Conservation (phyloP, 2,888 invertebrate genomes). For the Drosophila anomalata region DNA sequence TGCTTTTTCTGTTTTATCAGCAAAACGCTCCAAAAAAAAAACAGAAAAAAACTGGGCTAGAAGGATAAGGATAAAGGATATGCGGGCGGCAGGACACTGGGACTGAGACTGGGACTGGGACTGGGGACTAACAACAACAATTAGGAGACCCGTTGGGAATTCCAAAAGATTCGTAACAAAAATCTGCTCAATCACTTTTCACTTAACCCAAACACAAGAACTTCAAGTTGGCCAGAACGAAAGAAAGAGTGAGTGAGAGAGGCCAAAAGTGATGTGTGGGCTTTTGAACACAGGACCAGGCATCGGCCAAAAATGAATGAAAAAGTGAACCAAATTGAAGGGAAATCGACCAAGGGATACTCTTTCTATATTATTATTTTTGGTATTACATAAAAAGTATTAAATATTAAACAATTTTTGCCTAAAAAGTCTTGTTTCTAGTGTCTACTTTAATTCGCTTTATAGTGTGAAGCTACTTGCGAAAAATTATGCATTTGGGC, state of each 20-base stretch:
- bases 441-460: no score
- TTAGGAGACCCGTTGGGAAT: constrained; percentile 47
- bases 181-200: constrained; percentile 77
- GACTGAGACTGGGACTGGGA: no score
- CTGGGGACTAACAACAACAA: constrained; percentile 33
- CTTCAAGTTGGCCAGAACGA: constrained; percentile 61
- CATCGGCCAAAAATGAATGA: constrained; percentile 2
- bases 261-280: constrained; percentile 74
- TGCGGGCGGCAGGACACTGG: constrained; percentile 44
- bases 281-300: constrained; percentile 69
- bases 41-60: constrained; percentile 6
- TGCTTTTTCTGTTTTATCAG: constrained; percentile 18
- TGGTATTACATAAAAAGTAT: neutral
- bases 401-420: no score
- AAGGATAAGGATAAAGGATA: constrained; percentile 28
- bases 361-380: neutral
- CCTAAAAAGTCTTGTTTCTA: no score
- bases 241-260: constrained; percentile 30
- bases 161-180: constrained; percentile 74
- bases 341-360: neutral
- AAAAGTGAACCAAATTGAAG: neutral
- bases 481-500: no score
- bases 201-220: constrained; percentile 77
- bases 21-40: constrained; percentile 15
- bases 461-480: rapidly evolving